Percentiles rank a stretch among this genome's conserved stretches.
Evolutionary conservation across 2,888 invertebrate genomes (phyloP).

Genomic region (Sialis fuliginosa): DNA sequence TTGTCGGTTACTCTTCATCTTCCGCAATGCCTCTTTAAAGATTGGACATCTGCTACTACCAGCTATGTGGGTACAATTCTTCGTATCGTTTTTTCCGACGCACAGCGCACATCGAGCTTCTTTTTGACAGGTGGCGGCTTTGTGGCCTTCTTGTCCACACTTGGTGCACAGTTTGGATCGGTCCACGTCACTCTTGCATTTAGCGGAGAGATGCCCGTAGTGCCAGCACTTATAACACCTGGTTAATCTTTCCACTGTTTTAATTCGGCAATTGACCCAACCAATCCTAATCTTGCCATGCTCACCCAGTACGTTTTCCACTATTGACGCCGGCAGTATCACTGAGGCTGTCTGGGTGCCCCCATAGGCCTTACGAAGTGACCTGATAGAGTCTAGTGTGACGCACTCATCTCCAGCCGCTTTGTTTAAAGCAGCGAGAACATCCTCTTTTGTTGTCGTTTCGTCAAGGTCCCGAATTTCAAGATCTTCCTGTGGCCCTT

Average conservation of each 20-base stretch:
- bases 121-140: constrained; percentile 3
- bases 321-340: background rate
- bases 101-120: background rate
- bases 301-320: background rate
- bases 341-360: background rate
- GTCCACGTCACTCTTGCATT: background rate
- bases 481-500: constrained; percentile 5
- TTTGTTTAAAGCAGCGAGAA: background rate
- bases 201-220: background rate
- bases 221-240: background rate
- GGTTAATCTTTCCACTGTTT: background rate
- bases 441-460: constrained; percentile 5
- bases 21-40: constrained; percentile 7
- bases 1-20: constrained; percentile 3
- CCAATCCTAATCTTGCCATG: constrained; percentile 4
- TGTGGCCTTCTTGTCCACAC: constrained; percentile 9
- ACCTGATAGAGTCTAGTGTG: background rate
- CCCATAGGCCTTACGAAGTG: background rate
- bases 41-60: constrained; percentile 8
- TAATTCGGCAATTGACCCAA: constrained; percentile 4
- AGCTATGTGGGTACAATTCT: constrained; percentile 3
- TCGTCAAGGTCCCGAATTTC: constrained; percentile 9
- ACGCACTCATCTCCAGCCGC: background rate
- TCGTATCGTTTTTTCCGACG: background rate
- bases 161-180: background rate